Conservation (phyloP, 2,888 invertebrate species). For the Phyto melanocephala region DNA sequence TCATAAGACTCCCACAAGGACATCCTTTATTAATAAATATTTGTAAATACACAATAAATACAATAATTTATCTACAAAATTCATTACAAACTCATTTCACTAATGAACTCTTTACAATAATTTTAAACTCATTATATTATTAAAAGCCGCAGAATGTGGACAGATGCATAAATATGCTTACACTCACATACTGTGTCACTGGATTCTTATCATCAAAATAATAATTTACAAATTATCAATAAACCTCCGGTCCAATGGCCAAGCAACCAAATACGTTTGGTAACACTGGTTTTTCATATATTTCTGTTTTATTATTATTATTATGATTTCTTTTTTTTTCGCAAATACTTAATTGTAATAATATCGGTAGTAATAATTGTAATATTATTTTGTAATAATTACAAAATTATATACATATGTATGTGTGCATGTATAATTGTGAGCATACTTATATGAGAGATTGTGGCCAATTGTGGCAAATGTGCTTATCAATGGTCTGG, state of each 20-base stretch:
- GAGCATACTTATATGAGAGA: not conserved
- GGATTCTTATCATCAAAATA: slow-evolving; percentile 56
- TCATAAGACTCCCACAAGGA: not conserved
- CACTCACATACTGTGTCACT: too few relatives aligned
- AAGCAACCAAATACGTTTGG: slow-evolving; percentile 50
- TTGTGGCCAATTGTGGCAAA: slow-evolving; percentile 53
- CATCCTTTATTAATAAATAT: slow-evolving; percentile 53
- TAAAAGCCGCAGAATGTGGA: slow-evolving; percentile 54
- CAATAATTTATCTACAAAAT: slow-evolving; percentile 51
- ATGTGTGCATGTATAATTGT: too few relatives aligned
- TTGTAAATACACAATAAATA: slow-evolving; percentile 10
- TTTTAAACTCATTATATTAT: slow-evolving; percentile 61
- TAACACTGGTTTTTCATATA: slow-evolving; percentile 43
- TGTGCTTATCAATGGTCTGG: slow-evolving; percentile 59
- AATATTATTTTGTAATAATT: slow-evolving; percentile 40
- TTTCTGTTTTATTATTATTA: not conserved
- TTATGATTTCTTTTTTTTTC: not conserved
- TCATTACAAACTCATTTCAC: slow-evolving; percentile 57
- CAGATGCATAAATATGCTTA: not conserved
- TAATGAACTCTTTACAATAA: slow-evolving; percentile 60
- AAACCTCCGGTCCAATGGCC: slow-evolving; percentile 55
- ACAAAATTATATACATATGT: not conserved
- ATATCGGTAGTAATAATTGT: slow-evolving; percentile 39
- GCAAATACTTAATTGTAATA: slow-evolving; percentile 41
- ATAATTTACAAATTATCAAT: slow-evolving; percentile 65